A percentile compares a stretch with the other conserved stretches of the same genome.
These are phyloP conservation scores for Zaprionus gabonicus DNA, from an alignment of 1,140 invertebrate genomes.

Conservation along the genomic window DNA sequence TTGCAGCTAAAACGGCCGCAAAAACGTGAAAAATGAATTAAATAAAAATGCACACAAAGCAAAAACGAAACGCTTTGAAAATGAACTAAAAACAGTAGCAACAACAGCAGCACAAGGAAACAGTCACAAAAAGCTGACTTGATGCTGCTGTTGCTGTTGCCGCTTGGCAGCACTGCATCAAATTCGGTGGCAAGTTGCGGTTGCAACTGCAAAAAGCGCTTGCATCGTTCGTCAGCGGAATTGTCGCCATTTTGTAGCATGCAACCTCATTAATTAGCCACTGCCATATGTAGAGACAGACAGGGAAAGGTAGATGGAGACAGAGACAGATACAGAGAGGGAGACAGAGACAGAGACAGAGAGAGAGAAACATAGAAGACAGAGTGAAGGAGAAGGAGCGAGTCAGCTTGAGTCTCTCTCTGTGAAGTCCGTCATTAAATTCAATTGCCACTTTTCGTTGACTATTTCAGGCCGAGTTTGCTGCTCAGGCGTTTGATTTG, in stretches of 20 bases:
- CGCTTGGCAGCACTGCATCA: slow-evolving; percentile 71
- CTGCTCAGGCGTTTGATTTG: not conserved
- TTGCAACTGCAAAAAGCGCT: slow-evolving; percentile 50
- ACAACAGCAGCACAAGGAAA: slow-evolving; percentile 10
- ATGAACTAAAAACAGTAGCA: slow-evolving; percentile 79
- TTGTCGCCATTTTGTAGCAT: slow-evolving; percentile 68
- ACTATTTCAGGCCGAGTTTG: slow-evolving; percentile 31
- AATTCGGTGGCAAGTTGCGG: slow-evolving; percentile 34
- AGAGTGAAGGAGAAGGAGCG: not conserved
- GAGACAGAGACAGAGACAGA: not conserved
- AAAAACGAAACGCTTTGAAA: slow-evolving; percentile 73
- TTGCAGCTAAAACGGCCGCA: slow-evolving; percentile 31
- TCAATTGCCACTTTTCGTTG: slow-evolving; percentile 46
- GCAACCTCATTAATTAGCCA: slow-evolving; percentile 61
- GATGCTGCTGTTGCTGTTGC: slow-evolving; percentile 12
- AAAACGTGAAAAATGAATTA: slow-evolving; percentile 78
- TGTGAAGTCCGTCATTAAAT: slow-evolving; percentile 64
- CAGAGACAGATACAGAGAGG: not conserved
- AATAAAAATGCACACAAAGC: slow-evolving; percentile 79
- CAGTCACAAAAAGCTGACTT: slow-evolving; percentile 55
- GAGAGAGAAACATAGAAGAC: not conserved
- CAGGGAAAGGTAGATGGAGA: not conserved
- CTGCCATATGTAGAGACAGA: slow-evolving; percentile 46
- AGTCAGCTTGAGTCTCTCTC: not conserved
- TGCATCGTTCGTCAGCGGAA: slow-evolving; percentile 31